A percentile compares a stretch with the other conserved stretches of the same genome.
Conservation (phyloP, 2,113 vertebrate genomes). For the Hippocampus abdominalis region DNA sequence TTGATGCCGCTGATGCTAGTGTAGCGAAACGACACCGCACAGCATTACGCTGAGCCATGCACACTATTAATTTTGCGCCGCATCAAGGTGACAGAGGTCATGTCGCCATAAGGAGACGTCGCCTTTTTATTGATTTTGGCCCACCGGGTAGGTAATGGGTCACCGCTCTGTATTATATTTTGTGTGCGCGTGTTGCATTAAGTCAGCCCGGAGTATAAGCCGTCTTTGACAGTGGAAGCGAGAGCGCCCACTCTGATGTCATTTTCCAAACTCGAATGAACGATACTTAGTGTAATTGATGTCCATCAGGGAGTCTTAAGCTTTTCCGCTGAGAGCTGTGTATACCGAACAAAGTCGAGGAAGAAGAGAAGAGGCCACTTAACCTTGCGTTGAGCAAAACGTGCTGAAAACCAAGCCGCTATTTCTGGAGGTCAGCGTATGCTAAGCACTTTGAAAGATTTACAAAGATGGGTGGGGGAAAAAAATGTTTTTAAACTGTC, state of each 20-base stretch:
- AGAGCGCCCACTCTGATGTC: not conserved
- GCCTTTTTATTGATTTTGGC: constrained; percentile 1
- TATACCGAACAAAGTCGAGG: not conserved
- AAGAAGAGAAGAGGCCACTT: not conserved
- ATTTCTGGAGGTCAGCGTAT: not conserved
- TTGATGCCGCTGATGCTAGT: no score
- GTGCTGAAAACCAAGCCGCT: not conserved
- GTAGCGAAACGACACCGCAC: not conserved
- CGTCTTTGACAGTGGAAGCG: not conserved
- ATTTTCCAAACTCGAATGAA: not conserved
- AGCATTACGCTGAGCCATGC: not conserved
- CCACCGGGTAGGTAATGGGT: not conserved
- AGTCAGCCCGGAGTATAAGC: not conserved
- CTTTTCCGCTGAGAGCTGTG: not conserved
- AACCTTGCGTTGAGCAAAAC: not conserved
- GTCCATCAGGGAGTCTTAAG: not conserved
- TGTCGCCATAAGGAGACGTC: not conserved
- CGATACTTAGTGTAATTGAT: not conserved
- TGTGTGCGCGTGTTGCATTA: not conserved
- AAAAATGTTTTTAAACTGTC: not conserved
- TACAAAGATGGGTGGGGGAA: not conserved
- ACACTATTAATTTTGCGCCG: not conserved
- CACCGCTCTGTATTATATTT: not conserved
- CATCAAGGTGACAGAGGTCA: not conserved
- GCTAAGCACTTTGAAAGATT: not conserved